phyloP scores from a whole-genome alignment of 1,140 invertebrate species.

The Trichonephila inaurata region DNA sequence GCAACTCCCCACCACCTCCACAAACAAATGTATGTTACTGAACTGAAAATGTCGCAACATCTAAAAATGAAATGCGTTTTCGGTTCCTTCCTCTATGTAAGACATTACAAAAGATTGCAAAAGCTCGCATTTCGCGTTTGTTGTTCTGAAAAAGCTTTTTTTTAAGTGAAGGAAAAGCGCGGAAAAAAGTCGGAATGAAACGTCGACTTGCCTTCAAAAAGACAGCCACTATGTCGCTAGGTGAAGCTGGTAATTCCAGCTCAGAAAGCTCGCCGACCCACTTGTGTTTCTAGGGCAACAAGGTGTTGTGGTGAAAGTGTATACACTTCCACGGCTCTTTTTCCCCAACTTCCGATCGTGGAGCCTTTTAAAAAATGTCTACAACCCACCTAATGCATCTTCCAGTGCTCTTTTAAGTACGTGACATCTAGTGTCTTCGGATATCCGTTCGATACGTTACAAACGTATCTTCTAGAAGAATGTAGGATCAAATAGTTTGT shows the following conservation, averaged over 20 bases:
- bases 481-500: neutral
- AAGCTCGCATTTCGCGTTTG: neutral
- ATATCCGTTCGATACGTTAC: slow-evolving; percentile 70
- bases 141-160: neutral
- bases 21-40: too few species aligned
- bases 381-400: neutral
- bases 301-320: slow-evolving; percentile 62
- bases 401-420: neutral
- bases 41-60: too few species aligned
- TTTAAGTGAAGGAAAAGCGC: neutral
- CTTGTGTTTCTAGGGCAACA: slow-evolving; percentile 48
- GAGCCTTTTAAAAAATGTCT: slow-evolving; percentile 19
- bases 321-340: neutral
- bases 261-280: slow-evolving; percentile 46
- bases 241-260: slow-evolving; percentile 37
- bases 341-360: slow-evolving; percentile 23
- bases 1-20: too few species aligned
- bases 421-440: slow-evolving; percentile 35
- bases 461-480: neutral
- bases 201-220: neutral
- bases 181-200: neutral
- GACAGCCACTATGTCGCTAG: slow-evolving; percentile 6
- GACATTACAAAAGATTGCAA: too few species aligned
- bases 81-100: neutral
- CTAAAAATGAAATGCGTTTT: neutral